Base-by-base conservation (phyloP, 2,888 invertebrate genomes). In the Brassicogethes aeneus region DNA sequence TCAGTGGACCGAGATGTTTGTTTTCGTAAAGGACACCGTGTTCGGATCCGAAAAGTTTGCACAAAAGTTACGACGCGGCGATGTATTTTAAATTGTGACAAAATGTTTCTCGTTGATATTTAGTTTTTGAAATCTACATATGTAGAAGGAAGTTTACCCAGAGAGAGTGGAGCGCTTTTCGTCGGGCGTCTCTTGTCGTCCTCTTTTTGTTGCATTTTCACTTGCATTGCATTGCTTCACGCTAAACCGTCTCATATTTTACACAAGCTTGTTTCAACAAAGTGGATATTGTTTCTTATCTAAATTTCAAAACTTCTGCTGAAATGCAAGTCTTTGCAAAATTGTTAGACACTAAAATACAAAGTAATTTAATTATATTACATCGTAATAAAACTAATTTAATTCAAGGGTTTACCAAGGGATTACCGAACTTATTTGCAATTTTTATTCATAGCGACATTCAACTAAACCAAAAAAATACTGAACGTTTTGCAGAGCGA, bases 1-100 rank as follows among this genome's bases (percentile, higher is more conserved):
- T 41, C 44, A 38, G 41, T 38, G 38, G 44, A 41, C 44, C 44
- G 44, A 44, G 44, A 44, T 44, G 41, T 38, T 44, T 40, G 40
- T 40, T 30, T 12, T 23, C 23, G 23, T 10, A 44, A 44, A 37
- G 41, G 41, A 44, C 40, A 42, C 34, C 34, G 38, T 34, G 29
- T 17, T 39, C 15, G 36, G 38, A 30, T 12, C 15, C 31, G 34
- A 17, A 10, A 39, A 42, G 36, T 42, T 42, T 42, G 39, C 36
- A 36, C 39, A 16, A 34, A 39, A 42, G 35, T 23, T 23, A 23
- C 23, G 23, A 23, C 5, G 23, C 23, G 23, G 10, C 23, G 23
- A 23, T 23, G 23, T 23, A 23, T 23, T 23, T 23, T 23, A 23
- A 23, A 10, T 10, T 23, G 5, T 10, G 23, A 23, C 23, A 23